Percentiles rank a stretch among this genome's conserved stretches.
These are phyloP conservation scores for Potamilus streckersoni DNA, from an alignment of 1,140 invertebrate genomes.

Conservation along the genomic window DNA sequence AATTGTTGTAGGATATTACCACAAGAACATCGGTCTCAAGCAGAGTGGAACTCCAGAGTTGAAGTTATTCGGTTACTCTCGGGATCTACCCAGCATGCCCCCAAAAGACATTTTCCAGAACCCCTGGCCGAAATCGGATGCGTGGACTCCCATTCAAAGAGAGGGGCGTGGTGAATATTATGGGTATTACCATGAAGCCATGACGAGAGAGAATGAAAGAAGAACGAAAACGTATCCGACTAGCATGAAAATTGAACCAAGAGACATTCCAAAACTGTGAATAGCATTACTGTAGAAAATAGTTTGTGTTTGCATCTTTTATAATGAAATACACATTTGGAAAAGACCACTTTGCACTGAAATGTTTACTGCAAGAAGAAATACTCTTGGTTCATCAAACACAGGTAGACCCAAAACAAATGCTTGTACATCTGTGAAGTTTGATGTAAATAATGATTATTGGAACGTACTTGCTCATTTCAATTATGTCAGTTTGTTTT, in stretches of 20 bases:
- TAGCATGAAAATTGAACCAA: slow-evolving; percentile 42
- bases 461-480: too few relatives aligned
- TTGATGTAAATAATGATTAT: too few relatives aligned
- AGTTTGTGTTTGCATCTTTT: too few relatives aligned
- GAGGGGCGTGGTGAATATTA: slow-evolving; percentile 57
- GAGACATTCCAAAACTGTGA: slow-evolving; percentile 42
- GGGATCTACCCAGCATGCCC: slow-evolving; percentile 56
- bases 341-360: too few relatives aligned
- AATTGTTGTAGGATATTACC: slow-evolving; percentile 45
- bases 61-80: slow-evolving; percentile 52
- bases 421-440: too few relatives aligned
- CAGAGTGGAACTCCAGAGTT: slow-evolving; percentile 47
- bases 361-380: too few relatives aligned
- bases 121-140: slow-evolving; percentile 55
- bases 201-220: slow-evolving; percentile 43
- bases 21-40: slow-evolving; percentile 46
- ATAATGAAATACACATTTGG: too few relatives aligned
- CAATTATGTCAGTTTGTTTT: too few relatives aligned
- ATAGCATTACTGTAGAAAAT: not conserved
- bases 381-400: too few relatives aligned
- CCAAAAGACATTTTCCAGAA: slow-evolving; percentile 48
- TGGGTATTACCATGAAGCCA: slow-evolving; percentile 59
- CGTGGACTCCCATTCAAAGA: slow-evolving; percentile 44
- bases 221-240: slow-evolving; percentile 41
- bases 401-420: too few relatives aligned